Conservation (phyloP, 2,888 invertebrate genomes). For the Tetragonula carbonaria region DNA sequence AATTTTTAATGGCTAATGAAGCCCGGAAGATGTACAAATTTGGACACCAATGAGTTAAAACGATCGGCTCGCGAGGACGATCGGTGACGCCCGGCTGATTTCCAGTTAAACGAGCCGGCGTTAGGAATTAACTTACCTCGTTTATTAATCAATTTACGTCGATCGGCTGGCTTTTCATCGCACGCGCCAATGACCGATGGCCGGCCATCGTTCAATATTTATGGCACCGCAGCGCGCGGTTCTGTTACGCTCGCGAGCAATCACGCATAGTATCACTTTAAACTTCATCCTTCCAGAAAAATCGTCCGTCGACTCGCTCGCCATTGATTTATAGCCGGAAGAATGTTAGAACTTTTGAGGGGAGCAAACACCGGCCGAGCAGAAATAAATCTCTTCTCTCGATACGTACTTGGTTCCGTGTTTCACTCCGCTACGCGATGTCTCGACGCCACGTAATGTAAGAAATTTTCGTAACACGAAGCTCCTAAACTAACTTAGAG, state of each 20-base stretch:
- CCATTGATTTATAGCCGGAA: background rate
- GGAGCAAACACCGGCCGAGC: background rate
- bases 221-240: background rate
- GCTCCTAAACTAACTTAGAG: too few relatives aligned
- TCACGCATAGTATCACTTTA: background rate
- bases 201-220: background rate
- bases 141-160: background rate
- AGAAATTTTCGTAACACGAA: too few relatives aligned
- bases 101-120: too few relatives aligned
- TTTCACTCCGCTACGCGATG: too few relatives aligned
- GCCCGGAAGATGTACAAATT: too few relatives aligned
- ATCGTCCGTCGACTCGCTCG: too few relatives aligned
- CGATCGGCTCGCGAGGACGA: background rate
- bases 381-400: background rate
- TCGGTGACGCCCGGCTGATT: background rate
- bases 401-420: background rate
- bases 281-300: background rate
- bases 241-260: background rate
- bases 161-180: background rate
- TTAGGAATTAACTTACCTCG: background rate
- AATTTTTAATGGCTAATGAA: too few relatives aligned
- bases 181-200: background rate
- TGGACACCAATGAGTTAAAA: too few relatives aligned
- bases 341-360: background rate
- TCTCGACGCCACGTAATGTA: too few relatives aligned